phyloP scores from a whole-genome alignment of 35 echinoderm and acorn worm genomes.

The Ophioderma brevispina region DNA sequence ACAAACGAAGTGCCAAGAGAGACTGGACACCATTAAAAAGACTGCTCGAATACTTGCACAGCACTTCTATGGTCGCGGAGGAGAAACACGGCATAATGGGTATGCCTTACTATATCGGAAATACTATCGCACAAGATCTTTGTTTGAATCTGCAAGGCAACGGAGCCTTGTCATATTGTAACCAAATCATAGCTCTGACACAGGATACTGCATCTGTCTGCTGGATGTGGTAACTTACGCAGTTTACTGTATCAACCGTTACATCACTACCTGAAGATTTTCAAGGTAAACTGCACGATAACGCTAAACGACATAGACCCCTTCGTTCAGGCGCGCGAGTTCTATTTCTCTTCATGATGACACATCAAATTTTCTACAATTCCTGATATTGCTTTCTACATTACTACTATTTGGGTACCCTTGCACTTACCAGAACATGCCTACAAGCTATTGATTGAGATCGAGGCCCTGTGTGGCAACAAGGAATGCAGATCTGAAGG shows the following conservation, averaged over 20 bases:
- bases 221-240: constrained; percentile 62
- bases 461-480: neutral
- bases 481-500: constrained; percentile 14
- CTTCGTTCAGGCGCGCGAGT: constrained; percentile 60
- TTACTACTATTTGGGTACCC: constrained; percentile 57
- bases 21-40: neutral
- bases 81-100: neutral
- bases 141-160: neutral
- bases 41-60: neutral
- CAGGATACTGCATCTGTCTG: constrained; percentile 23
- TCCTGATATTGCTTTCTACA: neutral
- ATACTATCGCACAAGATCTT: neutral
- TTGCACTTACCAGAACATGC: constrained; percentile 37
- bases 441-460: constrained; percentile 17
- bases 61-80: neutral
- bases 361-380: neutral
- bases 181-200: neutral
- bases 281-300: constrained; percentile 46
- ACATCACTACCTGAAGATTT: constrained; percentile 58
- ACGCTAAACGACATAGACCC: constrained; percentile 60
- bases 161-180: neutral
- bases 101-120: neutral
- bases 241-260: constrained; percentile 46
- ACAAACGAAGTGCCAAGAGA: neutral
- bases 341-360: constrained; percentile 78